A percentile compares a stretch with the other conserved stretches of the same genome.
Conservation (phyloP, 2,113 vertebrate genomes). For the Myotis davidii region DNA sequence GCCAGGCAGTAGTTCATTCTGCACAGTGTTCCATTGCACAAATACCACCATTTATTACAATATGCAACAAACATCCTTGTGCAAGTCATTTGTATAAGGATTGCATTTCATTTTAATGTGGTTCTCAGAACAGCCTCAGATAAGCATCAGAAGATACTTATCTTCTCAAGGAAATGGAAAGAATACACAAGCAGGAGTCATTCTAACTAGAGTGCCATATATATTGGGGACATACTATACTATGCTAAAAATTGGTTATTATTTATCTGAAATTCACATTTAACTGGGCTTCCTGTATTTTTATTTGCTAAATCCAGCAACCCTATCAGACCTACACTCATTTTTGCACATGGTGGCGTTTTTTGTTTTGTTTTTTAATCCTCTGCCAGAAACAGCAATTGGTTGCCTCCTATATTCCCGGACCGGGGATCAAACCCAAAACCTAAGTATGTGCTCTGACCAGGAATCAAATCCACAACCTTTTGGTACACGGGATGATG, state of each 20-base stretch:
- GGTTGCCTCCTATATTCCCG: not conserved
- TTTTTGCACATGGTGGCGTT: not conserved
- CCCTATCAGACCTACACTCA: not conserved
- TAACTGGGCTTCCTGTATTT: not conserved
- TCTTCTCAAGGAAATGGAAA: not conserved
- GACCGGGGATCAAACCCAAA: not conserved
- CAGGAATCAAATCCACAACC: not conserved
- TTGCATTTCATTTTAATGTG: not conserved
- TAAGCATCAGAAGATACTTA: not conserved
- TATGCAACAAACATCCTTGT: not conserved
- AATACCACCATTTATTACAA: not conserved
- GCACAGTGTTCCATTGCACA: not conserved
- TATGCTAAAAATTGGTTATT: not conserved
- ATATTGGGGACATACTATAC: not conserved
- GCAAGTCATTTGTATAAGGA: not conserved
- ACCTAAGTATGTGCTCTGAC: not conserved
- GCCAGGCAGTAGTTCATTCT: not conserved
- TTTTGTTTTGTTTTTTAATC: not conserved
- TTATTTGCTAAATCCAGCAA: not conserved
- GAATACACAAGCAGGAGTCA: not conserved
- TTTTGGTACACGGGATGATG: not conserved
- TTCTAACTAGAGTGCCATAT: not conserved
- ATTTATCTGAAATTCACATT: not conserved
- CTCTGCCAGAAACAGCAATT: not conserved
- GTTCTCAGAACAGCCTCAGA: not conserved